A percentile compares a stretch with the other conserved stretches of the same genome.
Evolutionary conservation across 2,797 vertebrate species (phyloP).

Genomic region (Lemur catta): DNA sequence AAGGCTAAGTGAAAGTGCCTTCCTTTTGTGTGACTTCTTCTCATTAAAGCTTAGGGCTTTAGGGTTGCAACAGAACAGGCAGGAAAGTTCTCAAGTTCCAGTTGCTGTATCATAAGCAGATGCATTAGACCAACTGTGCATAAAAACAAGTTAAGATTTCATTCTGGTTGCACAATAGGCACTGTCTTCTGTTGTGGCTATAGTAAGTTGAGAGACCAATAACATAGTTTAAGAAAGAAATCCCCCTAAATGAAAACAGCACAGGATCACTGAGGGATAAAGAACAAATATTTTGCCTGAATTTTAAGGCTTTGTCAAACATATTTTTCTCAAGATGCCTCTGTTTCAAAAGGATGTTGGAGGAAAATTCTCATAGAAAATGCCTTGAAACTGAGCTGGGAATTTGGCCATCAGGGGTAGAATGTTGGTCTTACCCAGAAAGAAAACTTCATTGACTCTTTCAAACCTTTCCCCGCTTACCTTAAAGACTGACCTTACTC

Average conservation of each 20-base stretch:
- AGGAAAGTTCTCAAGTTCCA: slow-evolving; percentile 35
- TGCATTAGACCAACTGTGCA: background rate
- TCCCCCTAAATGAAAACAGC: background rate
- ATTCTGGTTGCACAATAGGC: background rate
- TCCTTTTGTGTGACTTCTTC: slow-evolving; percentile 27
- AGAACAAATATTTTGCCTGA: slow-evolving; percentile 12
- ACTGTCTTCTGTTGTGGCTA: background rate
- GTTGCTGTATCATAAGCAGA: slow-evolving; percentile 41
- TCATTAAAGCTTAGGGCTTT: background rate
- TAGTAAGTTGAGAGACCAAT: background rate
- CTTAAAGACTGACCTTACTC: background rate
- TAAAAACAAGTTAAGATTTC: background rate
- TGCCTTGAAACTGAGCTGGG: background rate
- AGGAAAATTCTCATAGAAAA: background rate
- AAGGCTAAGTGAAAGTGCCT: background rate
- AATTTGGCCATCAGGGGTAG: background rate
- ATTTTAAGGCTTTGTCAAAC: slow-evolving; percentile 32
- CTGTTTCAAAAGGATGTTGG: background rate
- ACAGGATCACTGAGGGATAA: background rate
- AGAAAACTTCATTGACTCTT: background rate
- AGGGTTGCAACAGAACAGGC: background rate
- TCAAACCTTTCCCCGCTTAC: background rate
- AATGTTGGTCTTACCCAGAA: background rate
- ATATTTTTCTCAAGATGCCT: slow-evolving; percentile 29
- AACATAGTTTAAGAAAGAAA: background rate